A percentile compares a stretch with the other conserved stretches of the same genome.
Conservation (phyloP, 2,113 vertebrate genomes). For the Xiphorhynchus elegans region DNA sequence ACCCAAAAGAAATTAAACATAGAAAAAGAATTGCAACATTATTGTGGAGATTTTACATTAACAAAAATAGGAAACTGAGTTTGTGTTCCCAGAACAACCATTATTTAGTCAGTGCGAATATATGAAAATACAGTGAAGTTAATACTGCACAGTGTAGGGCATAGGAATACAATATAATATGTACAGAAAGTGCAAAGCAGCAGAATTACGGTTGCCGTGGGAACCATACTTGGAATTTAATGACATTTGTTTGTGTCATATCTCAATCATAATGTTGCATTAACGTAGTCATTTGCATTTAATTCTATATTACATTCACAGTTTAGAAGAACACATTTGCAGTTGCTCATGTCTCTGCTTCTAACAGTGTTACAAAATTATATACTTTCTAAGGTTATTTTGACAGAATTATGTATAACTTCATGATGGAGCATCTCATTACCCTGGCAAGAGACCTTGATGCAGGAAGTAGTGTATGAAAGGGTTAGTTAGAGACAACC, state of each 20-base stretch:
- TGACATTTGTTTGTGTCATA: conserved; percentile 63
- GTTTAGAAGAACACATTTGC: conserved; percentile 53
- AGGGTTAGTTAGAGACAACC: background rate
- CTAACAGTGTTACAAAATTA: conserved; percentile 52
- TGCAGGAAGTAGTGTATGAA: background rate
- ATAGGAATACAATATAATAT: conserved; percentile 15
- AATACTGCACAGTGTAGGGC: background rate
- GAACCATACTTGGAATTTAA: conserved; percentile 54
- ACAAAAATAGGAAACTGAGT: conserved; percentile 13
- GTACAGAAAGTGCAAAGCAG: conserved; percentile 20
- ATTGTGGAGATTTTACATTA: background rate
- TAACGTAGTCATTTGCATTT: conserved; percentile 62
- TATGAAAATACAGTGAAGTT: background rate
- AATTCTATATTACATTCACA: conserved; percentile 57
- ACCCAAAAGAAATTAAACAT: background rate
- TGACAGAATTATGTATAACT: conserved; percentile 49
- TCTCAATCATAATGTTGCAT: conserved; percentile 54
- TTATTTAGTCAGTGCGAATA: background rate
- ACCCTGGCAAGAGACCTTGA: conserved; percentile 46
- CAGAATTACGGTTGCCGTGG: conserved; percentile 43
- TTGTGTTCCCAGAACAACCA: conserved; percentile 31
- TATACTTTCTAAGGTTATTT: conserved; percentile 42
- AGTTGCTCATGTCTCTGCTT: conserved; percentile 21
- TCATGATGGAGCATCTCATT: conserved; percentile 47
- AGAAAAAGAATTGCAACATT: background rate